Conservation (phyloP, 2,797 vertebrate species). For the Crocodylus rhombifer region DNA sequence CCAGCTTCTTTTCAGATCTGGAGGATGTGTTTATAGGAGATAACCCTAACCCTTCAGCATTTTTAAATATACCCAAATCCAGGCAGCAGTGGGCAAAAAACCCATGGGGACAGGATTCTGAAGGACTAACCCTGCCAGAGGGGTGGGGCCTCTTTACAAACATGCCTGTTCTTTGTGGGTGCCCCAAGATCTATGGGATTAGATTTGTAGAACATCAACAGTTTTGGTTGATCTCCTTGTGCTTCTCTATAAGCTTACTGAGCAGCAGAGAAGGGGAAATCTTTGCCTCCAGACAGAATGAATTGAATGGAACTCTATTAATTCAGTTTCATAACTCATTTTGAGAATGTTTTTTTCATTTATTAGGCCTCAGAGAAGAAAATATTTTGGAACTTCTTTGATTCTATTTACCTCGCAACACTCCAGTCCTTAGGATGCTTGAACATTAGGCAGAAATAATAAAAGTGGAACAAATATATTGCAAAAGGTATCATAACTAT, state of each 20-base stretch:
- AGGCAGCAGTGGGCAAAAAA: neutral
- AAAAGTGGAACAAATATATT: neutral
- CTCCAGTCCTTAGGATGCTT: neutral
- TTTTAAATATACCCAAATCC: neutral
- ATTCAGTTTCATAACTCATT: neutral
- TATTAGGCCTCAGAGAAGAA: neutral
- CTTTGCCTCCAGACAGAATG: neutral
- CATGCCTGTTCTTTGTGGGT: neutral
- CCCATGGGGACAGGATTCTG: neutral
- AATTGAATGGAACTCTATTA: neutral
- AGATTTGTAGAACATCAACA: neutral
- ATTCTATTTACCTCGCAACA: neutral
- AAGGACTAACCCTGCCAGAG: accelerated
- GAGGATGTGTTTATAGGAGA: neutral
- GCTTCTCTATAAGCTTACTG: neutral
- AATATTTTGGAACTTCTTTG: neutral
- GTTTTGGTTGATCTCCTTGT: accelerated
- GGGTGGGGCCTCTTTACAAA: neutral
- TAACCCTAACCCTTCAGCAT: neutral
- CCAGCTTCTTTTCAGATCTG: neutral
- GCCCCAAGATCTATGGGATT: neutral
- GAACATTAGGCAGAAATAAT: neutral
- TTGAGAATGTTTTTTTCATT: neutral
- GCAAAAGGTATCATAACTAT: neutral
- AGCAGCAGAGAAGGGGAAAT: neutral